Evolutionary conservation across 2,888 invertebrate species (phyloP).

Genomic region (Tribolium freemani): DNA sequence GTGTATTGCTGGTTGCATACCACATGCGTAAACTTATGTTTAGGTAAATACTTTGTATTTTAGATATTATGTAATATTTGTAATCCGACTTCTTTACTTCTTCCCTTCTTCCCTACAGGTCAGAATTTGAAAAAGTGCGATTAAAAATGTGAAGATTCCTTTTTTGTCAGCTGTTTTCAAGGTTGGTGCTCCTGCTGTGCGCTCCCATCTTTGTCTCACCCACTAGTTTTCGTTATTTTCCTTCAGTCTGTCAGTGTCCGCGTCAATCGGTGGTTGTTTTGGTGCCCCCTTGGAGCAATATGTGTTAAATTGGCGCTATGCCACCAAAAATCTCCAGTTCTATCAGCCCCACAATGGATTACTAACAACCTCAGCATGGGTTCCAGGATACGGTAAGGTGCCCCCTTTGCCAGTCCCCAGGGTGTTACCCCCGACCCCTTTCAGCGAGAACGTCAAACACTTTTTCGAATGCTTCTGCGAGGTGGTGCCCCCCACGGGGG

Average conservation of each 20-base stretch:
- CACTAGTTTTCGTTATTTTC: not conserved
- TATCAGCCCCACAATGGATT: slow-evolving; percentile 8
- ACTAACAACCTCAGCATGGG: slow-evolving; percentile 64
- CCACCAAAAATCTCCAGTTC: slow-evolving; percentile 29
- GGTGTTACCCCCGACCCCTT: slow-evolving; percentile 54
- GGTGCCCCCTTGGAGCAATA: slow-evolving; percentile 1
- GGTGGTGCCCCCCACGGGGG: slow-evolving; percentile 78
- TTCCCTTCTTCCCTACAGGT: no score
- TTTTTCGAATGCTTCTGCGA: slow-evolving; percentile 89
- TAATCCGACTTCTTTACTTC: no score
- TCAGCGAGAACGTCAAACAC: slow-evolving; percentile 83
- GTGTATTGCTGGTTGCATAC: no score
- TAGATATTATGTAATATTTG: no score
- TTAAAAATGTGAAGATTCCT: not conserved
- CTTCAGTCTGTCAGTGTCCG: slow-evolving; percentile 26
- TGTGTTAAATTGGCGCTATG: slow-evolving; percentile 31
- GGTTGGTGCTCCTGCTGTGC: not conserved
- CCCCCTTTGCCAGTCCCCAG: slow-evolving; percentile 1
- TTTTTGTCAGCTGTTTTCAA: slow-evolving; percentile 24
- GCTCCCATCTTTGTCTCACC: slow-evolving; percentile 22
- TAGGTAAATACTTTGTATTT: no score
- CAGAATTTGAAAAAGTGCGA: no score
- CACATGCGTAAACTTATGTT: no score
- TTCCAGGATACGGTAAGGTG: slow-evolving; percentile 69
- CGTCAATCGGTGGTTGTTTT: slow-evolving; percentile 7